These are phyloP conservation scores for Hippocampus guttulatus DNA, from an alignment of 2,113 vertebrate genomes.

Conservation along the genomic window DNA sequence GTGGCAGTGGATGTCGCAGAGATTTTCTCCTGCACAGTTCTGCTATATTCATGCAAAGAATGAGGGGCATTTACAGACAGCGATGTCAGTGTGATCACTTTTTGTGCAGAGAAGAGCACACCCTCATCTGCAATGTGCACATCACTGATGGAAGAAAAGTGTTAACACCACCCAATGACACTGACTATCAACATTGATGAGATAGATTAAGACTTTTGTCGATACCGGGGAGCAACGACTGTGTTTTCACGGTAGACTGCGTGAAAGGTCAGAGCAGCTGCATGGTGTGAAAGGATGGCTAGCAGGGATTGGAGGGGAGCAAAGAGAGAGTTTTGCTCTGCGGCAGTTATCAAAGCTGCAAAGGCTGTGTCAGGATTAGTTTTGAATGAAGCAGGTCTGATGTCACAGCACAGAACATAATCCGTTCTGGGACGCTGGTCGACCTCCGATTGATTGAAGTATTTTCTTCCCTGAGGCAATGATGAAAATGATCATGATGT, in stretches of 20 bases:
- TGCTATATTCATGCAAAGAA: background rate
- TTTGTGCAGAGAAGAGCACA: background rate
- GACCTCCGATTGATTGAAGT: background rate
- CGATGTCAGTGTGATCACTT: background rate
- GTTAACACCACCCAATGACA: conserved; percentile 35
- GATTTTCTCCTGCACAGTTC: background rate
- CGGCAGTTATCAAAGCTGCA: conserved; percentile 40
- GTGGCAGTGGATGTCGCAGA: background rate
- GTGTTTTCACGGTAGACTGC: conserved; percentile 53
- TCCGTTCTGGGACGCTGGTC: background rate
- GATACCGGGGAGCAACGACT: conserved; percentile 39
- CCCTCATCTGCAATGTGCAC: conserved; percentile 28
- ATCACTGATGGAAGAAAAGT: conserved; percentile 32
- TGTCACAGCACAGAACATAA: conserved; percentile 5
- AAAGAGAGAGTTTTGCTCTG: conserved; percentile 26
- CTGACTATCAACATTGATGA: conserved; percentile 42
- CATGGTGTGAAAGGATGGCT: background rate
- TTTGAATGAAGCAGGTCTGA: conserved; percentile 25
- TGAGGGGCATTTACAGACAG: background rate
- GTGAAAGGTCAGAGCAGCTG: conserved; percentile 60
- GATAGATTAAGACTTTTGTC: conserved; percentile 50
- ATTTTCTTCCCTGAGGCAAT: background rate
- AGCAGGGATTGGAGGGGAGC: conserved; percentile 5
- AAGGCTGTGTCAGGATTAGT: conserved; percentile 17
- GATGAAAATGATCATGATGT: background rate